Evolutionary conservation across 2,797 vertebrate genomes (phyloP).

Genomic region (Setipinna tenuifilis): DNA sequence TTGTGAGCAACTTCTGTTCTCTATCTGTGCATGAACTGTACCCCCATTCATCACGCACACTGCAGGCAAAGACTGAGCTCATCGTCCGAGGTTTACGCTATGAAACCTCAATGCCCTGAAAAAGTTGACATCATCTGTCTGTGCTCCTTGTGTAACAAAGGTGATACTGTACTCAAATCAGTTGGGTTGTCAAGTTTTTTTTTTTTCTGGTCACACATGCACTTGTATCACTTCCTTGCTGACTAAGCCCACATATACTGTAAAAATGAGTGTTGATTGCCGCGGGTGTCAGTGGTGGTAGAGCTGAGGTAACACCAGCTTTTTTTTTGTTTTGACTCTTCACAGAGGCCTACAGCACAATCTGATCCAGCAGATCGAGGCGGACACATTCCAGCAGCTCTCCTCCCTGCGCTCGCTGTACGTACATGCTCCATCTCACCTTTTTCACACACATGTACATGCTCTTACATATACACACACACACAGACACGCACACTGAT

Average conservation of each 20-base stretch:
- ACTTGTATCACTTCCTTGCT: background rate
- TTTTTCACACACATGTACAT: background rate
- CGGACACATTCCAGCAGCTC: constrained; percentile 88
- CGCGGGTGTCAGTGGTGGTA: constrained; percentile 15
- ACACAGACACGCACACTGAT: background rate
- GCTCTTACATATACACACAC: background rate
- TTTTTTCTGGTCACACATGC: background rate
- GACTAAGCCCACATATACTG: background rate
- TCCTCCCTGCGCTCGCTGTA: constrained; percentile 84
- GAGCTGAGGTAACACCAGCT: background rate
- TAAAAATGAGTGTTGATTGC: constrained; percentile 20
- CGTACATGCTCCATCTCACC: constrained; percentile 63
- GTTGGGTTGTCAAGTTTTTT: background rate
- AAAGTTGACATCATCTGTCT: constrained; percentile 5
- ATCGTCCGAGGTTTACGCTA: constrained; percentile 19
- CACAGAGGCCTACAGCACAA: constrained; percentile 91
- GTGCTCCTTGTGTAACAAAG: background rate
- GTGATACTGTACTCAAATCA: background rate
- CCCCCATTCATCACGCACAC: background rate
- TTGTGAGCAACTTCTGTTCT: constrained; percentile 5
- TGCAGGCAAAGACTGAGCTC: constrained; percentile 23
- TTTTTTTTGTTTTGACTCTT: constrained; percentile 54
- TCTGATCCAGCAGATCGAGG: constrained; percentile 83
- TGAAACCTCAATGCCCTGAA: constrained; percentile 7
- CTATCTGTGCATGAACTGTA: constrained; percentile 26